These are phyloP conservation scores for Plebejus melissa DNA, from an alignment of 2,888 invertebrate genomes.

Conservation along the genomic window DNA sequence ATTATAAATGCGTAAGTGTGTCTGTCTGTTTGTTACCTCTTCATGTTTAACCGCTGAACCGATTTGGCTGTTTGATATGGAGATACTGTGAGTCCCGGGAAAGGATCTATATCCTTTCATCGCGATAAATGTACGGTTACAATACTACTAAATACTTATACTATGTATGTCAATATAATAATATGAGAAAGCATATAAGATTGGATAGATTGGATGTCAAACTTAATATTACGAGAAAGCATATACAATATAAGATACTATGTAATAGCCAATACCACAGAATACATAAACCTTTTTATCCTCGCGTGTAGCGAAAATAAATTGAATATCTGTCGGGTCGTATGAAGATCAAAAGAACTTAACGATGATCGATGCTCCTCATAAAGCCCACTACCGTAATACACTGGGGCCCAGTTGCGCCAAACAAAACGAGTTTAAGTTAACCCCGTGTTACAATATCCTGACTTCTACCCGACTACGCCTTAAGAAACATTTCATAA, in stretches of 20 bases:
- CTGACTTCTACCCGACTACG: too few species aligned
- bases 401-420: neutral
- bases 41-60: too few species aligned
- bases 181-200: neutral
- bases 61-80: too few species aligned
- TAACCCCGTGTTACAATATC: too few species aligned
- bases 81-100: too few species aligned
- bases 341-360: conserved; percentile 31
- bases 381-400: conserved; percentile 24
- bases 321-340: conserved; percentile 23
- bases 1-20: too few species aligned
- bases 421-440: neutral
- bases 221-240: neutral
- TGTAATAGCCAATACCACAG: neutral
- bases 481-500: conserved; percentile 16
- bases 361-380: conserved; percentile 38
- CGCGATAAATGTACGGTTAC: too few species aligned
- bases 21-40: too few species aligned
- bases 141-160: too few species aligned
- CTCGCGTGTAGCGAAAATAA: neutral
- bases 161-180: too few species aligned
- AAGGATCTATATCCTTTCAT: too few species aligned
- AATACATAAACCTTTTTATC: neutral
- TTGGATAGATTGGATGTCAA: too few species aligned
- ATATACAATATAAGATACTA: neutral